Base-by-base conservation (phyloP, 2,113 vertebrate genomes). In the Carollia perspicillata region DNA sequence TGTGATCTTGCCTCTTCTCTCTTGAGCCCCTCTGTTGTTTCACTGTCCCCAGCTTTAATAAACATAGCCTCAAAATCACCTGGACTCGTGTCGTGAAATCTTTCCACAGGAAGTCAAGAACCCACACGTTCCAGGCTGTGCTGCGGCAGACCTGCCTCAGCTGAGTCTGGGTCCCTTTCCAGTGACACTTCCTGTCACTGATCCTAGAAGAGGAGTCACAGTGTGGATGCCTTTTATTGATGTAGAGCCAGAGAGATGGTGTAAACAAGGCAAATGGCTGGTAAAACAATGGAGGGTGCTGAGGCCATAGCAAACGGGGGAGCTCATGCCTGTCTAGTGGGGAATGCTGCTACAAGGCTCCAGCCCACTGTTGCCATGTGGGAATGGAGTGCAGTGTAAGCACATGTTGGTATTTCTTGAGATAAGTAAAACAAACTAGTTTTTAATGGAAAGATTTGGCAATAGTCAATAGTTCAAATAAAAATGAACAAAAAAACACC, bases 401-500 rank as follows among this genome's bases (percentile, higher is more conserved):
- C 44, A 81, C 16, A 65, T 23, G 35, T 3, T 75, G 58, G 3
- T 63, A 37, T 26, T 5, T 88, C 71, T 90, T 30, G 47, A 65
- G 68, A 58, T 89, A 81, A 55, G 20, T 13, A 16, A 53, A 33
- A 49, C 11, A 42, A 20, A 37, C 53, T 87, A 49, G 7, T 84
- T 84, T 90, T 90, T 84, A 55, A 90, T 30, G 49, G 37, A 55
- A 77, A 47, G 33, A 80, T 7, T n/a, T 33, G 47, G 49, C 28
- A 30, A 20, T 85, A 3, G 53, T 65, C 28, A 30, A 20, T 85
- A 4, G 53, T 65, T 81, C 40, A 84, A 53, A 74, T 55, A 47
- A 87, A 85, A 94, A 42, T 30, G 71, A 90, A 58, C n/a, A 60
- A 9, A 65, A 65, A 65, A 78, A 13, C 42, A 65, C 8, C 10